phyloP scores from a whole-genome alignment of 53 echinoderm and acorn worm species.

The Luidia sarsii region DNA sequence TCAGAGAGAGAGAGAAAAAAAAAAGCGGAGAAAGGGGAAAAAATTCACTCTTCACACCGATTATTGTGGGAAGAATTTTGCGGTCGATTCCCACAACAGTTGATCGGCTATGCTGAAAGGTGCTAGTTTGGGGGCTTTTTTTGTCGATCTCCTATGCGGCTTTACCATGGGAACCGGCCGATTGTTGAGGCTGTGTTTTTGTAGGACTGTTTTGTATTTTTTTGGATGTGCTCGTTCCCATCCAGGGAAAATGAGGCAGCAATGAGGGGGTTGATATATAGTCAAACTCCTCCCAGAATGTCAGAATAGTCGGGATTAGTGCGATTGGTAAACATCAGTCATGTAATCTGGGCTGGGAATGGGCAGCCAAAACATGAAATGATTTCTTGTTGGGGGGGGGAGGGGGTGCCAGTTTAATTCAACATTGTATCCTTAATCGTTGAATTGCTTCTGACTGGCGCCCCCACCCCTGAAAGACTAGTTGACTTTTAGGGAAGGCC shows the following conservation, averaged over 20 bases:
- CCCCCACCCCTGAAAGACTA: too few relatives aligned
- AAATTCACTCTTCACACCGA: constrained; percentile 12
- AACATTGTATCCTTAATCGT: too few relatives aligned
- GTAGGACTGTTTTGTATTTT: constrained; percentile 24
- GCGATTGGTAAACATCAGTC: too few relatives aligned
- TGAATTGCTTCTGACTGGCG: too few relatives aligned
- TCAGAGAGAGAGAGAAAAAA: neutral
- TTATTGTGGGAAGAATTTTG: constrained; percentile 41
- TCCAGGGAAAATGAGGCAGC: neutral
- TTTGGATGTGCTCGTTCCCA: neutral
- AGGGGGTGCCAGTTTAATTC: too few relatives aligned
- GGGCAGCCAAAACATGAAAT: too few relatives aligned
- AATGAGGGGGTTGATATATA: too few relatives aligned
- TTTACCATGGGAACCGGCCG: neutral
- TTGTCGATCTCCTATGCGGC: neutral
- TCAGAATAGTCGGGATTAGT: too few relatives aligned
- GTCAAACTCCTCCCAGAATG: too few relatives aligned
- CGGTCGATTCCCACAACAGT: constrained; percentile 34
- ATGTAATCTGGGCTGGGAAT: too few relatives aligned
- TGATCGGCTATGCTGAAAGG: neutral
- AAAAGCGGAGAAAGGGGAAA: constrained; percentile 3
- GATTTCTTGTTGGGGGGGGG: too few relatives aligned
- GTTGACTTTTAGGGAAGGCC: too few relatives aligned
- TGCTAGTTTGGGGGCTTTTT: neutral
- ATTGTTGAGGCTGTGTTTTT: neutral